These are phyloP conservation scores for Cybosia mesomella DNA, from an alignment of 2,888 invertebrate species.

Conservation along the genomic window DNA sequence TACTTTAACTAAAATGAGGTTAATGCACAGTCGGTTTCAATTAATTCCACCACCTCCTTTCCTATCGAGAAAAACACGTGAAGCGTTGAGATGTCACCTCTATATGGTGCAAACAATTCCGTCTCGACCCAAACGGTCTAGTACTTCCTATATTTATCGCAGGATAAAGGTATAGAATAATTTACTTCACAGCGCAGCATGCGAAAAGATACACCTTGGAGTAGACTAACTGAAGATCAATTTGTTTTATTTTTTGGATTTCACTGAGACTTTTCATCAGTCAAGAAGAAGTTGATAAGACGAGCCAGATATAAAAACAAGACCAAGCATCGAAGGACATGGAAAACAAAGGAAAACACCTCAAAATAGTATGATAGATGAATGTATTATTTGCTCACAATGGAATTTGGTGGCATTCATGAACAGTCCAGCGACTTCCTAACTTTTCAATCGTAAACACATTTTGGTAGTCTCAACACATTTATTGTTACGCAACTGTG, in stretches of 20 bases:
- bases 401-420: slow-evolving; percentile 8
- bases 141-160: no score
- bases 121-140: no score
- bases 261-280: neutral
- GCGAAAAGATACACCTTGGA: no score
- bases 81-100: neutral
- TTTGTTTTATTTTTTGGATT: neutral
- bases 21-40: neutral
- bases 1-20: neutral
- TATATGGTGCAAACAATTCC: neutral
- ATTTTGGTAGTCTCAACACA: slow-evolving; percentile 65
- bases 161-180: no score
- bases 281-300: neutral
- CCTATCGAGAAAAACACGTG: neutral
- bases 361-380: neutral
- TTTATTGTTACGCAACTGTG: slow-evolving; percentile 41
- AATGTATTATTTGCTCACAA: slow-evolving; percentile 8
- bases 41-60: neutral
- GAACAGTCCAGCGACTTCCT: slow-evolving; percentile 22
- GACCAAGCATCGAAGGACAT: neutral
- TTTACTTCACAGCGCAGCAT: no score
- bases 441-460: slow-evolving; percentile 43
- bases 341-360: neutral
- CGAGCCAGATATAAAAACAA: neutral
- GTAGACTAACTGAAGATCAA: no score